Evolutionary conservation across 30 jellyfish, hydroid and myxozoan species (phyloP).

Genomic region (Aurelia coerulea): DNA sequence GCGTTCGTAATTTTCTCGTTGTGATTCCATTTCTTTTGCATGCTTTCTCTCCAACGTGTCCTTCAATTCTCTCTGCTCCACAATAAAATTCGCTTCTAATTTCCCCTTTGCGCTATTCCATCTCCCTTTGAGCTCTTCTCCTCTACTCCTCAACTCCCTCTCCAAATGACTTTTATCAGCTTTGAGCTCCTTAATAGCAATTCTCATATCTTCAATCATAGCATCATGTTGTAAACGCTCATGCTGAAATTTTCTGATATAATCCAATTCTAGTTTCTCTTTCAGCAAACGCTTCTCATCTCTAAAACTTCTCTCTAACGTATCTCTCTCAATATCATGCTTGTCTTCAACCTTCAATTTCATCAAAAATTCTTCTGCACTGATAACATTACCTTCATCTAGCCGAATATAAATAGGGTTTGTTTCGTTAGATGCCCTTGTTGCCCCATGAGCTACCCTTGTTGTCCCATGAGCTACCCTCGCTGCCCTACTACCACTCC

Average conservation of each 20-base stretch:
- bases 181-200: slow-evolving; percentile 55
- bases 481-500: not conserved
- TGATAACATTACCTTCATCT: slow-evolving; percentile 59
- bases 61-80: slow-evolving; percentile 50
- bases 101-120: slow-evolving; percentile 53
- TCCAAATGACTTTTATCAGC: slow-evolving; percentile 52
- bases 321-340: slow-evolving; percentile 81
- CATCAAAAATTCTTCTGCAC: slow-evolving; percentile 89
- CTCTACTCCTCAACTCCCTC: slow-evolving; percentile 4
- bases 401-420: slow-evolving; percentile 47
- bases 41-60: slow-evolving; percentile 49
- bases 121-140: slow-evolving; percentile 38
- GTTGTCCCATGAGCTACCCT: not conserved
- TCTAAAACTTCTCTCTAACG: slow-evolving; percentile 81
- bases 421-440: not conserved
- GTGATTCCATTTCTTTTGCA: slow-evolving; percentile 45
- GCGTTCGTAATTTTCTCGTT: slow-evolving; percentile 73
- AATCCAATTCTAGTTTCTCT: slow-evolving; percentile 81
- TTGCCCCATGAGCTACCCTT: no score
- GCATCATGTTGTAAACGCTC: slow-evolving; percentile 63
- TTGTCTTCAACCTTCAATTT: slow-evolving; percentile 72
- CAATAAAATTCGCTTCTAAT: slow-evolving; percentile 56
- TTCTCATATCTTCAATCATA: slow-evolving; percentile 61
- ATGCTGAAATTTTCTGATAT: slow-evolving; percentile 47
- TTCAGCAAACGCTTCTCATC: slow-evolving; percentile 72